These are phyloP conservation scores for Chrysomallon squamiferum DNA, from an alignment of 1,140 invertebrate genomes.

Conservation along the genomic window DNA sequence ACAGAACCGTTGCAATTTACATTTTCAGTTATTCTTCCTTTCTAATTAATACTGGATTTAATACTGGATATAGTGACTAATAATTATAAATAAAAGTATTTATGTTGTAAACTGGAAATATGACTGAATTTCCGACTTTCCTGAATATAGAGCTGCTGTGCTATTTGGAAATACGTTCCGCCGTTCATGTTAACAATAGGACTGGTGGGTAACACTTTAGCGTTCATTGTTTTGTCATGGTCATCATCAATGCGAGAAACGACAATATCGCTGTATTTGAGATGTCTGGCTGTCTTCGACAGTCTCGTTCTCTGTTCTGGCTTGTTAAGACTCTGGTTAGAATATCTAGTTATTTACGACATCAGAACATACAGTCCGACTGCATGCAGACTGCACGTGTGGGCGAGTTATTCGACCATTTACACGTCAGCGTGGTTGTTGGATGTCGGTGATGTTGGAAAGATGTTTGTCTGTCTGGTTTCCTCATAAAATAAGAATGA, in stretches of 20 bases:
- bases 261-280: conserved; percentile 38
- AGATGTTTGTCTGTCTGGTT: conserved; percentile 31
- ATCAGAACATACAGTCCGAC: conserved; percentile 18
- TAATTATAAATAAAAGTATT: too few relatives aligned
- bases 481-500: conserved; percentile 28
- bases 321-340: conserved; percentile 30
- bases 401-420: conserved; percentile 30
- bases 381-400: conserved; percentile 33
- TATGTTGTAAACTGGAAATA: neutral
- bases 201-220: conserved; percentile 34
- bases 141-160: conserved; percentile 15
- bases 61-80: too few relatives aligned
- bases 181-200: conserved; percentile 35
- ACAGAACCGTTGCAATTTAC: too few relatives aligned
- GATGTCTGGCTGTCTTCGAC: conserved; percentile 30
- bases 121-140: conserved; percentile 1
- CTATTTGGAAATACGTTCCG: conserved; percentile 33
- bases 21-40: too few relatives aligned
- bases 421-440: conserved; percentile 38
- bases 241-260: conserved; percentile 22
- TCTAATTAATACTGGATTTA: too few relatives aligned
- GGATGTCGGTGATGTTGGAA: conserved; percentile 37
- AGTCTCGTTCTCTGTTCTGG: conserved; percentile 35
- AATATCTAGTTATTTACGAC: conserved; percentile 19
- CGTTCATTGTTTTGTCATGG: conserved; percentile 30